Base-by-base conservation (phyloP, 2,888 invertebrate species). In the Teleogryllus oceanicus region DNA sequence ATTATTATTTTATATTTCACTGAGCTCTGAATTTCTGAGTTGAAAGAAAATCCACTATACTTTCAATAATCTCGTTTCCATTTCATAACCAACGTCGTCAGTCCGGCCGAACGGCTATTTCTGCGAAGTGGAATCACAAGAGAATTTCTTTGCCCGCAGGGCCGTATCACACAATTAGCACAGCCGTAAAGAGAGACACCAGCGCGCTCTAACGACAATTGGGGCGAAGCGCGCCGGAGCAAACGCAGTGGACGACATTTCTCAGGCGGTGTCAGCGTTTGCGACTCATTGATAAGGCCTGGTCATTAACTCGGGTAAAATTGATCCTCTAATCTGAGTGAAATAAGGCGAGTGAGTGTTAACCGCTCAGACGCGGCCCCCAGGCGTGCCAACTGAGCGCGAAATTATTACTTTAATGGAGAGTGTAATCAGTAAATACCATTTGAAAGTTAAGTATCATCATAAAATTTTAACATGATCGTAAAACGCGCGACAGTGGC, bases 231-330 rank as follows among this genome's bases (percentile, higher is more conserved):
- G 37, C 37, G 8, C 37, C 0, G 37, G 1, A 8, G 37, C 37
- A 37, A 37, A 37, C 62, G 62, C 13, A n/a, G 62, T 18, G 13
- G n/a, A n/a, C 62, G 62, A 13, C n/a, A 62, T 62, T 62, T 62
- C 62, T 62, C 62, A 13, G 62, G 16, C n/a, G 62, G 16, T 62
- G 62, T 62, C 62, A 62, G 62, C 62, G n/a, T 62, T 62, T 13
- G 62, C 62, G 62, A 62, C 62, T 13, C 62, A 18, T 62, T 62
- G 62, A 62, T 62, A 62, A 62, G 62, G 62, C 16, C 62, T n/a
- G 62, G 62, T 62, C 62, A 62, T 62, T 62, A 62, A 62, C 62
- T 62, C 62, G 62, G 62, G 62, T n/a, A n/a, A 62, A 62, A 62
- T 62, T 62, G 62, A 62, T 62, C 62, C 62, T 62, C 13, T 62